Base-by-base conservation (phyloP, 2,888 invertebrate species). In the Drosophila neutralis region DNA sequence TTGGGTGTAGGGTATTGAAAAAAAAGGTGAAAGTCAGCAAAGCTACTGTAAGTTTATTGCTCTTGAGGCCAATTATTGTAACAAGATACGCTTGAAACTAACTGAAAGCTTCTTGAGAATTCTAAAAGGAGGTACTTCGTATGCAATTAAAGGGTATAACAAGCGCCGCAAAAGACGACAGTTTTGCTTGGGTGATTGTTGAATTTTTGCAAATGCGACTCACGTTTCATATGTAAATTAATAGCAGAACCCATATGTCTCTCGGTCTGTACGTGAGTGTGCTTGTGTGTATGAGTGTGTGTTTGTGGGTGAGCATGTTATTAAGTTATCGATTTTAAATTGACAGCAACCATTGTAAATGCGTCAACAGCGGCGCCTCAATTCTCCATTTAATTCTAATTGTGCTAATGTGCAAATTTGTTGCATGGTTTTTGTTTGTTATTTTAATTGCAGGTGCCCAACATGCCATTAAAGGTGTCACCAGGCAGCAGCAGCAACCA, bases 361-460 rank as follows among this genome's bases (percentile, higher is more conserved):
- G 52, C 69, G 67, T 63, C 63, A 57, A 31, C 53, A 71, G 56
- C 61, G 73, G 75, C 78, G 72, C 64, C 84, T 70, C 65, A 49
- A 68, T 76, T 40, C 15, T 15, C 60, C 61, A 77, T 79, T 71
- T 38, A 69, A 65, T 75, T 69, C 53, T 48, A 70, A 73, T 78
- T 62, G 53, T 62, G 53, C 49, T 66, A 76, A 76, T 75, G 56
- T 69, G 48, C 8, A 64, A 77, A 78, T 83, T 82, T 64, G 62
- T 61, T 79, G 69, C 63, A 56, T 77, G 4, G 24, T 24, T 45
- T 45, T 15, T 24, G 24, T 15, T 24, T 73, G 58, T 57, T 54
- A 62, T 67, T 59, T 64, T 65, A 74, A 76, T 82, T 91, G 48
- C 90, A 93, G 93, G 92, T 93, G 91, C 93, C 93, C 91, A 93